A percentile compares a stretch with the other conserved stretches of the same genome.
Evolutionary conservation across 92 coral and sea anemone genomes (phyloP).

Genomic region (Palythoa caribaeorum): DNA sequence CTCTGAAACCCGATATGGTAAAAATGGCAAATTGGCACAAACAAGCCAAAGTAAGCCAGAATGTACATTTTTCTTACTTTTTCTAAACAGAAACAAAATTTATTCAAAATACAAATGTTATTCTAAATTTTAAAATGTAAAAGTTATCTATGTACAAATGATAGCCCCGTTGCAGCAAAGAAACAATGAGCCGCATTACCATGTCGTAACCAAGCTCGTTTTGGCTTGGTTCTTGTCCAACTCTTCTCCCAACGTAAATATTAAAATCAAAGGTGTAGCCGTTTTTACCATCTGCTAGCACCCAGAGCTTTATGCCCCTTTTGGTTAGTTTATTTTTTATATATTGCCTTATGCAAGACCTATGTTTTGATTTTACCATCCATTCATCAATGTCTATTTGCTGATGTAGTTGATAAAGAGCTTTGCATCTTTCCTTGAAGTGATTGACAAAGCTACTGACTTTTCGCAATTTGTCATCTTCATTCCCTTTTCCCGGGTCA

Average conservation of each 20-base stretch:
- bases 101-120: neutral
- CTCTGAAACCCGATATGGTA: neutral
- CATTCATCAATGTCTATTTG: conserved; percentile 68
- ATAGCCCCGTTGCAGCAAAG: conserved; percentile 1
- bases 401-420: conserved; percentile 70
- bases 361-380: conserved; percentile 73
- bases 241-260: conserved; percentile 64
- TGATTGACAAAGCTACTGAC: conserved; percentile 46
- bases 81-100: neutral
- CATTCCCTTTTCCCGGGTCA: conserved; percentile 67
- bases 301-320: conserved; percentile 69
- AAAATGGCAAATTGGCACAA: neutral
- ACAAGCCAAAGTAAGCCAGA: neutral
- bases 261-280: conserved; percentile 73
- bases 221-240: conserved; percentile 31
- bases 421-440: conserved; percentile 62
- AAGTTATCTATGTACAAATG: neutral
- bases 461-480: conserved; percentile 65
- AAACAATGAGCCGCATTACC: conserved; percentile 58
- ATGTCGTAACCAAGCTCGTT: conserved; percentile 75
- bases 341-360: conserved; percentile 57
- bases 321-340: conserved; percentile 43
- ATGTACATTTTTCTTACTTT: neutral
- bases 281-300: conserved; percentile 65
- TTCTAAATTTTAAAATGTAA: neutral